Evolutionary conservation across 2,113 vertebrate genomes (phyloP).

Genomic region (Myocastor coypus): DNA sequence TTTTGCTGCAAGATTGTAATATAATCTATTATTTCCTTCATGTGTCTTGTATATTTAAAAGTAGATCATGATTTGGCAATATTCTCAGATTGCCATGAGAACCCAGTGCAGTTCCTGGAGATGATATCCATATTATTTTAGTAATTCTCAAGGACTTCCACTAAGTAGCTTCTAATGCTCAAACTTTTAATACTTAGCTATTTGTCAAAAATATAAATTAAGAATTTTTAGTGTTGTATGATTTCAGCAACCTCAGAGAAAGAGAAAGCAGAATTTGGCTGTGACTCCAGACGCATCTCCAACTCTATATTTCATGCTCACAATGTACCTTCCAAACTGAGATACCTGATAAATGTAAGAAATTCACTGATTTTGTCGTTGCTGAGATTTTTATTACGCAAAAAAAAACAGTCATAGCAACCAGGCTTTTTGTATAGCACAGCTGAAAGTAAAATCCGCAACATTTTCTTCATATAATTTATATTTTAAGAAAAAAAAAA

Average conservation of each 20-base stretch:
- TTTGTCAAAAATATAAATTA: not conserved
- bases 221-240: not conserved
- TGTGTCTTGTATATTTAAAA: not conserved
- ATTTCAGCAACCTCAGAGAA: not conserved
- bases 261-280: not conserved
- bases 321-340: not conserved
- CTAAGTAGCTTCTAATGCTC: not conserved
- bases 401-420: not conserved
- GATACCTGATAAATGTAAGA: not conserved
- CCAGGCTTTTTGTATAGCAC: not conserved
- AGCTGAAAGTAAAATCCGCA: not conserved
- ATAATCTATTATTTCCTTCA: not conserved
- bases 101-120: not conserved
- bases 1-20: not conserved
- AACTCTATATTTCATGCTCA: not conserved
- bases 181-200: not conserved
- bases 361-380: not conserved
- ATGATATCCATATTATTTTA: not conserved
- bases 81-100: not conserved
- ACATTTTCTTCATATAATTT: not conserved
- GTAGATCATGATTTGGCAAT: accelerated
- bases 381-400: not conserved
- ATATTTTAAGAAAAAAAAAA: not conserved
- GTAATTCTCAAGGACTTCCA: not conserved
- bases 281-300: not conserved